Evolutionary conservation across 2,888 invertebrate genomes (phyloP), one percentile per base, ranked within the genome.

Genomic region (Melanotus villosus): DNA sequence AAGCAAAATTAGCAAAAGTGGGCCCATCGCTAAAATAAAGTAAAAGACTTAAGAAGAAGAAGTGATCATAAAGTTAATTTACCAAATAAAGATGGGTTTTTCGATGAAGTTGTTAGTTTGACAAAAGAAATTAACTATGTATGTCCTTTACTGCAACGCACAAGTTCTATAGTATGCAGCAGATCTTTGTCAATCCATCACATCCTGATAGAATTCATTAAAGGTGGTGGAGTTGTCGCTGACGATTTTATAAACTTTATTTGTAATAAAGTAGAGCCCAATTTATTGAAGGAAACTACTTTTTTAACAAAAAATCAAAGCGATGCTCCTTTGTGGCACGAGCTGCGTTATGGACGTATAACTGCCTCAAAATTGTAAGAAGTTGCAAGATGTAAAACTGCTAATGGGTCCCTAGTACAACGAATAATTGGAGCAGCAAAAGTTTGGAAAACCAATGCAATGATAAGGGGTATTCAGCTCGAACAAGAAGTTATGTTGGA

Each of bases 311-410:
- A 12, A 14, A 4, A 59, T 21, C 70, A 73, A 72, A 58, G 60
- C 59, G 56, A 71, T 30, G 64, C 50, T 60, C 14, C 62, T 45
- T 45, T 72, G 23, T 75, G 74, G 72, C 52, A 70, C 63, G 68
- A 74, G 62, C 63, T 75, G 14, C 62, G 73, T 43, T 75, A 71
- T 72, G 73, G 70, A 30, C 57, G 76, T 23, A 72, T 76, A 19
- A 74, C 74, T 45, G 76, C 73, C 19, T 76, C 75, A 63, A 76
- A 70, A 73, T 59, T 71, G 16, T 69, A 75, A 70, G 73, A 73
- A 64, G 67, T 64, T 54, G 72, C 71, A 57, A 59, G 58, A 23
- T 76, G 73, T 59, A 66, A 70, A 59, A 75, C 65, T 32, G 32
- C 41, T 50, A 65, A 71, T 59, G 72, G 73, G 19, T 30, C 65